Evolutionary conservation across 2,113 vertebrate species (phyloP), one percentile per base, ranked within the genome.

Genomic region (Lasiurus cinereus): DNA sequence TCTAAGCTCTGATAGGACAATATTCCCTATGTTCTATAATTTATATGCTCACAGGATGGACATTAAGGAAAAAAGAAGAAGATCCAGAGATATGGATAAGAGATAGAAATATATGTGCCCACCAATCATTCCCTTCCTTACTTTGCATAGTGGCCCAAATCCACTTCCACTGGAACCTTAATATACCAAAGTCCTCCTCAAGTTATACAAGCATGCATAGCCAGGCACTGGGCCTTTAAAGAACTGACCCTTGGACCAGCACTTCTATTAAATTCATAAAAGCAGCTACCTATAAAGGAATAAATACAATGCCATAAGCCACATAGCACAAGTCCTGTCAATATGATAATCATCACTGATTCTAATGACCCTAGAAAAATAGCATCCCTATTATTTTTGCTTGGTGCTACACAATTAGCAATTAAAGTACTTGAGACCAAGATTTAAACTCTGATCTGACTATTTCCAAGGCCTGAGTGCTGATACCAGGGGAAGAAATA

Each of bases 381-480:
- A 88, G 29, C 10, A 64, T 21, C 31, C 3, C 39, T 73, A 10
- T 54, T n/a, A 39, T 66, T 88, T 88, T 83, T 85, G 73, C 78
- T 91, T 27, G 27, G 24, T 36, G 64, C 56, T n/a, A 73, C 31
- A 87, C 7, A 67, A 74, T 64, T n/a, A 82, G 9, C 67, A 33
- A 67, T 74, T 64, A 36, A 66, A 85, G 24, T 77, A 6, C 46
- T 50, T 83, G 66, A 64, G 69, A 54, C 21, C 19, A 92, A 43
- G 29, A 77, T 52, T 80, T 79, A 93, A 95, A 93, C 24, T 56
- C 15, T 72, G 43, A 91, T 33, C 50, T 78, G 73, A 66, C 67
- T 33, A 31, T 54, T 19, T 64, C 66, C 43, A 72, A 83, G 90
- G 43, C 6, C 29, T 22, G 80, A 87, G 27, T 27, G 14, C 39